phyloP scores from a whole-genome alignment of 2,797 vertebrate genomes.

The Buphagus erythrorhynchus region DNA sequence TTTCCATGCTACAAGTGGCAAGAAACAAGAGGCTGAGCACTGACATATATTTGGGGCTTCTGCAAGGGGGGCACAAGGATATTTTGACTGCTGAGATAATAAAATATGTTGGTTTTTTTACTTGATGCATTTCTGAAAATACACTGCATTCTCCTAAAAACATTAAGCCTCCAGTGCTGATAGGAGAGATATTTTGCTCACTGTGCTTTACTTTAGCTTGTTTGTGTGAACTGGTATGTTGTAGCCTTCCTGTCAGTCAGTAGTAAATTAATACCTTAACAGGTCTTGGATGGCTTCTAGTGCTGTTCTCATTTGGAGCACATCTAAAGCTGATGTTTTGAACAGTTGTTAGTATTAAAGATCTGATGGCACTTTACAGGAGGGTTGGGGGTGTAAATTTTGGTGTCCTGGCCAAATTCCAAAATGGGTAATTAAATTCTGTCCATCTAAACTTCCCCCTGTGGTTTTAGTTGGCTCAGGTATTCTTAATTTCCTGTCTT shows the following conservation, averaged over 20 bases:
- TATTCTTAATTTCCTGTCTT: slow-evolving; percentile 55
- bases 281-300: not conserved
- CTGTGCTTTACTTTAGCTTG: not conserved
- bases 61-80: not conserved
- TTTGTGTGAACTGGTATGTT: not conserved
- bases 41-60: not conserved
- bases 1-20: not conserved
- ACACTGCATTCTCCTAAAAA: not conserved
- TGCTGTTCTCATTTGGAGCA: not conserved
- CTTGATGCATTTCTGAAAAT: not conserved
- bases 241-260: not conserved
- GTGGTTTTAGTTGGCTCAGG: slow-evolving; percentile 51
- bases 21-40: not conserved
- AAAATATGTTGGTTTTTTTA: not conserved
- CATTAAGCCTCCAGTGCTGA: not conserved
- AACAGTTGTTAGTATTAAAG: slow-evolving; percentile 30
- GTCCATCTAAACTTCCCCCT: slow-evolving; percentile 46
- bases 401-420: slow-evolving; percentile 49
- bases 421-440: slow-evolving; percentile 58
- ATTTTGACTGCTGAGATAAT: not conserved
- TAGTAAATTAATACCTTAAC: not conserved
- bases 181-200: not conserved
- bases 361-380: not conserved
- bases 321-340: slow-evolving; percentile 36
- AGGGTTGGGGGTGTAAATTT: slow-evolving; percentile 4